A percentile compares a stretch with the other conserved stretches of the same genome.
phyloP scores from a whole-genome alignment of 2,797 vertebrate genomes.

The Cyclopterus lumpus region DNA sequence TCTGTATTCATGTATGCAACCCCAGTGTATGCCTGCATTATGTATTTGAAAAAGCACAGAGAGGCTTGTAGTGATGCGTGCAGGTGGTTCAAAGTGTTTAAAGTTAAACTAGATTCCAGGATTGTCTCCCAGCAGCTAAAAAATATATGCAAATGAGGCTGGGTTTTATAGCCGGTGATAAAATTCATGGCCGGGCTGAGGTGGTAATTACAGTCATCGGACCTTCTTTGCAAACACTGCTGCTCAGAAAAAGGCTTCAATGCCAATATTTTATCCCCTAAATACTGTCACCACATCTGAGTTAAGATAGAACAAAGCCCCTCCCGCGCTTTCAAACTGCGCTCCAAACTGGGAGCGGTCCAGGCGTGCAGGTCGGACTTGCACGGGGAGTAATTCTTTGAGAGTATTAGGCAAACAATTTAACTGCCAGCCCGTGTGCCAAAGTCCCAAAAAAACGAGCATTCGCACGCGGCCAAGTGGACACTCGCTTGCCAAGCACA shows the following conservation, averaged over 20 bases:
- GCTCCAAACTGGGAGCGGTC: slow-evolving; percentile 55
- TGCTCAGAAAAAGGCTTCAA: slow-evolving; percentile 5
- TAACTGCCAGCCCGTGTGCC: slow-evolving; percentile 61
- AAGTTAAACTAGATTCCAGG: slow-evolving; percentile 14
- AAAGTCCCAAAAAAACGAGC: slow-evolving; percentile 77
- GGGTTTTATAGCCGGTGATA: slow-evolving; percentile 36
- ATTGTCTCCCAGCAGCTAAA: slow-evolving; percentile 16
- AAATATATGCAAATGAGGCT: slow-evolving; percentile 20
- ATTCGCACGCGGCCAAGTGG: slow-evolving; percentile 68
- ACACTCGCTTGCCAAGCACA: slow-evolving; percentile 68
- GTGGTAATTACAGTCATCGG: slow-evolving; percentile 35
- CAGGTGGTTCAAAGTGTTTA: slow-evolving; percentile 16
- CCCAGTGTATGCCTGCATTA: neutral
- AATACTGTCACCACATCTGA: slow-evolving; percentile 56
- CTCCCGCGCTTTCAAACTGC: slow-evolving; percentile 25
- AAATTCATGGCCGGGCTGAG: slow-evolving; percentile 24
- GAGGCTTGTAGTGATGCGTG: neutral
- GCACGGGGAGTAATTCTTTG: slow-evolving; percentile 66
- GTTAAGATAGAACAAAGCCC: slow-evolving; percentile 57
- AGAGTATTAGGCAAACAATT: slow-evolving; percentile 75
- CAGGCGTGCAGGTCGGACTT: slow-evolving; percentile 65
- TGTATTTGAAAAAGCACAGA: neutral
- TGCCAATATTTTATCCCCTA: slow-evolving; percentile 49
- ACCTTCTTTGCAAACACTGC: slow-evolving; percentile 38
- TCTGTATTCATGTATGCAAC: neutral